phyloP scores from a whole-genome alignment of 1,140 invertebrate genomes.

The Chelonus insularis region DNA sequence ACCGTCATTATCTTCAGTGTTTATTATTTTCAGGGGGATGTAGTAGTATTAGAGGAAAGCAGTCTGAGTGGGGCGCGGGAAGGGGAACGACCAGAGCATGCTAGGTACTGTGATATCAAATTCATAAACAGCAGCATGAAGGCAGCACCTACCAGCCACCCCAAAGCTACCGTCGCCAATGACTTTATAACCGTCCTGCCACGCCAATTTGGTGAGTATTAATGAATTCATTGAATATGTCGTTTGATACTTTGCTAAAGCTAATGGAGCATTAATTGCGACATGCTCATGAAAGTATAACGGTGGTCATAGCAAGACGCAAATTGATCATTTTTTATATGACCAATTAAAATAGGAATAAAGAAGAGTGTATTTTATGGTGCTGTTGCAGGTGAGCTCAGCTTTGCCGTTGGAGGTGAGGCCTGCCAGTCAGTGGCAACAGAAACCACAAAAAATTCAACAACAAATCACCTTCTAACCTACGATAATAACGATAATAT shows the following conservation, averaged over 20 bases:
- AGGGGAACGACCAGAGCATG: constrained; percentile 58
- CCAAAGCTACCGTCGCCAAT: constrained; percentile 61
- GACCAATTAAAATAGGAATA: too few species aligned
- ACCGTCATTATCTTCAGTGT: too few species aligned
- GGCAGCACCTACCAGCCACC: constrained; percentile 60
- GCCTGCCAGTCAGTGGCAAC: constrained; percentile 58
- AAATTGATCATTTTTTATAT: too few species aligned
- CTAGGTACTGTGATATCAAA: constrained; percentile 62
- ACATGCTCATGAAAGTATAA: not conserved
- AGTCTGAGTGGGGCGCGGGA: constrained; percentile 60
- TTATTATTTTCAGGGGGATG: too few species aligned
- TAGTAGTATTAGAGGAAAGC: constrained; percentile 62
- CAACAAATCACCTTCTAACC: constrained; percentile 59
- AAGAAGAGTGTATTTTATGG: not conserved
- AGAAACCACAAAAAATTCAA: constrained; percentile 57
- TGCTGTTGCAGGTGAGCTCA: constrained; percentile 54
- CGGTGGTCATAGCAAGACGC: not conserved
- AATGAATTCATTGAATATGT: not conserved
- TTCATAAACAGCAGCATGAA: constrained; percentile 61
- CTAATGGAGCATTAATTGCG: not conserved
- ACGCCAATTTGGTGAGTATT: constrained; percentile 55
- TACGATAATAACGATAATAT: constrained; percentile 58
- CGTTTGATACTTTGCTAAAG: not conserved
- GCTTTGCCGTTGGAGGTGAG: constrained; percentile 56
- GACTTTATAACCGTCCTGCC: constrained; percentile 62